These are phyloP conservation scores for Pollachius pollachius DNA, from an alignment of 2,113 vertebrate species.

Conservation along the genomic window DNA sequence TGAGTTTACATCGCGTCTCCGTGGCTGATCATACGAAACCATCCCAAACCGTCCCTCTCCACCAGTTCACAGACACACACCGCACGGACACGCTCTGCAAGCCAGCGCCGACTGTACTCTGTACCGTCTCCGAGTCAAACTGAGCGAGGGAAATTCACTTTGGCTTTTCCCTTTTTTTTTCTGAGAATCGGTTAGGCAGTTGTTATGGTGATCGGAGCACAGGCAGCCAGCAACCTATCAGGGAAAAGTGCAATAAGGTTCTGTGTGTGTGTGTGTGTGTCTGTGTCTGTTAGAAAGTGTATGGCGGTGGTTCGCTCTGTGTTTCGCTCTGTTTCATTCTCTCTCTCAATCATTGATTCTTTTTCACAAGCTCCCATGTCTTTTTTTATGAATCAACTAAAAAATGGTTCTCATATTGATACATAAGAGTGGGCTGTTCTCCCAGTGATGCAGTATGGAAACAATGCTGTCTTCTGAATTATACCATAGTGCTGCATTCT, in stretches of 20 bases:
- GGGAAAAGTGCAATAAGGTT: conserved; percentile 53
- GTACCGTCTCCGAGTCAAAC: conserved; percentile 56
- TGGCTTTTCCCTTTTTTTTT: conserved; percentile 36
- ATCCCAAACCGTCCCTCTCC: conserved; percentile 32
- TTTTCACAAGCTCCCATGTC: conserved; percentile 1
- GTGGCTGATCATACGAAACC: conserved; percentile 20
- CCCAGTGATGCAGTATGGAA: too few relatives aligned
- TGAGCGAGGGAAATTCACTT: conserved; percentile 65
- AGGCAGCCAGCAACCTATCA: conserved; percentile 53
- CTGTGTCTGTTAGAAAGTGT: conserved; percentile 9
- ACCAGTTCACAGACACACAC: conserved; percentile 32
- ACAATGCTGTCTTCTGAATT: too few relatives aligned
- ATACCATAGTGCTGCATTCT: too few relatives aligned
- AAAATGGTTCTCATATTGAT: too few relatives aligned
- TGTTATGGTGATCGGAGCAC: conserved; percentile 78
- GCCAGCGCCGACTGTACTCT: conserved; percentile 40
- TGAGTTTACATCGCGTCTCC: conserved; percentile 35
- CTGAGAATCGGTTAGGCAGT: conserved; percentile 59
- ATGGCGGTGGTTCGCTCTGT: conserved; percentile 18
- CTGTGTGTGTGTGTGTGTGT: conserved; percentile 26
- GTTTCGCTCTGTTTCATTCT: background rate
- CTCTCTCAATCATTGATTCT: background rate
- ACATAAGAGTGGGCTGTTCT: too few relatives aligned
- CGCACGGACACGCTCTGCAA: conserved; percentile 20
- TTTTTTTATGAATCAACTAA: background rate